Evolutionary conservation across 1,140 invertebrate species (phyloP), one percentile per base, ranked within the genome.

Genomic region (Calliphora vicina): DNA sequence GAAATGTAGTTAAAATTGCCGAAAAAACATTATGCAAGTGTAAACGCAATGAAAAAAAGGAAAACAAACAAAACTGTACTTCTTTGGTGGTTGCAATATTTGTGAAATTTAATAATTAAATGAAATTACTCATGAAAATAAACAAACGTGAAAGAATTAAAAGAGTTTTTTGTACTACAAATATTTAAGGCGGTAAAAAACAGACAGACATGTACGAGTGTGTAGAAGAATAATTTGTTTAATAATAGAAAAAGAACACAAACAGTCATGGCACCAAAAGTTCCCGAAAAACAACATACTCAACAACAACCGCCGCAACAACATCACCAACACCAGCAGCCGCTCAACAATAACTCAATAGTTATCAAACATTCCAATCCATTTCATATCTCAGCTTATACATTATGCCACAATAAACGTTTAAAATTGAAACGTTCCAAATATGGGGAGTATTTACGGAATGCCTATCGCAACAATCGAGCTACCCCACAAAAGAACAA

Each of bases 311-410:
- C 13, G 25, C 80, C 50, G 4, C 23, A n/a, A 8, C 67, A 61
- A 6, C 35, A 3, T 72, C 61, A 71, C 42, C 45, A 71, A 27
- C 43, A 80, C 43, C 78, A 71, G 57, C 61, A 82, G 81, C 57
- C 67, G 35, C 50, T 35, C 27, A 71, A 82, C 20, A 43, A 80
- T 2, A 57, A 42, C 27, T 71, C 43, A 74, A 17, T 25, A 76
- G 15, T 27, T 27, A 42, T 29, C n/a, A 84, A 86, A 88, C 88
- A 89, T 89, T 89, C 88, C 88, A 86, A 86, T 85, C 87, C 87
- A 83, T 89, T 89, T 83, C 87, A 87, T 81, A 87, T 89, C 76
- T 89, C 88, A 45, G 82, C 86, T 13, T 84, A 82, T 72, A 25
- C 74, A 43, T 82, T 89, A 74, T 89, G 89, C 57, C 86, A 88